phyloP scores from a whole-genome alignment of 2,113 vertebrate species.

The Notarius quadriscutis region DNA sequence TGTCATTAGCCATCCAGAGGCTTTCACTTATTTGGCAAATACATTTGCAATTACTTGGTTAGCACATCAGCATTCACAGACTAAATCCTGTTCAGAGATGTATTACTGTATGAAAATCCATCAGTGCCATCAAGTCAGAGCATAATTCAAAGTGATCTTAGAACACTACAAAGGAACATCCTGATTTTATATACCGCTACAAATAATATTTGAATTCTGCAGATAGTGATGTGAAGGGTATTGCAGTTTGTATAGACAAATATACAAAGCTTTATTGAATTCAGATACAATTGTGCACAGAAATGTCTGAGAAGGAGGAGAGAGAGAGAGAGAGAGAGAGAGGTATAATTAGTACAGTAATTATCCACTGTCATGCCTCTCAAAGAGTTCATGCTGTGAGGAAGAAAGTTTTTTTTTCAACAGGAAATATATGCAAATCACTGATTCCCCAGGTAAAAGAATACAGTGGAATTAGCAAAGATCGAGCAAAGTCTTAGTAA shows the following conservation, averaged over 20 bases:
- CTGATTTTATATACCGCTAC: neutral
- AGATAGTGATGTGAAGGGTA: neutral
- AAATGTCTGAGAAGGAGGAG: neutral
- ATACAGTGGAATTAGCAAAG: neutral
- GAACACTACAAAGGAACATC: neutral
- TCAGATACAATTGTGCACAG: neutral
- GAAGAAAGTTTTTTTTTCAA: neutral
- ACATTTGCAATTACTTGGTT: neutral
- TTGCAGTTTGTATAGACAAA: neutral
- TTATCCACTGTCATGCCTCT: conserved; percentile 18
- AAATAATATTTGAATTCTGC: neutral
- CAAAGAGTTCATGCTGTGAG: neutral
- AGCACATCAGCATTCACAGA: neutral
- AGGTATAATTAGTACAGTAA: conserved; percentile 25
- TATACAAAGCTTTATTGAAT: neutral
- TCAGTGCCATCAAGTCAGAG: neutral
- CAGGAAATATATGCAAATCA: neutral
- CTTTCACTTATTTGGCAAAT: neutral
- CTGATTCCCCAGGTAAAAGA: neutral
- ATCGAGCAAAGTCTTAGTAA: neutral
- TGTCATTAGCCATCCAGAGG: neutral
- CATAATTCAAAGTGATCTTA: neutral
- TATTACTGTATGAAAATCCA: neutral
- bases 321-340: neutral
- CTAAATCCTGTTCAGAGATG: neutral